Percentiles rank a stretch among this genome's conserved stretches.
Evolutionary conservation across 2,797 vertebrate species (phyloP).

Genomic region (Staurois parvus): DNA sequence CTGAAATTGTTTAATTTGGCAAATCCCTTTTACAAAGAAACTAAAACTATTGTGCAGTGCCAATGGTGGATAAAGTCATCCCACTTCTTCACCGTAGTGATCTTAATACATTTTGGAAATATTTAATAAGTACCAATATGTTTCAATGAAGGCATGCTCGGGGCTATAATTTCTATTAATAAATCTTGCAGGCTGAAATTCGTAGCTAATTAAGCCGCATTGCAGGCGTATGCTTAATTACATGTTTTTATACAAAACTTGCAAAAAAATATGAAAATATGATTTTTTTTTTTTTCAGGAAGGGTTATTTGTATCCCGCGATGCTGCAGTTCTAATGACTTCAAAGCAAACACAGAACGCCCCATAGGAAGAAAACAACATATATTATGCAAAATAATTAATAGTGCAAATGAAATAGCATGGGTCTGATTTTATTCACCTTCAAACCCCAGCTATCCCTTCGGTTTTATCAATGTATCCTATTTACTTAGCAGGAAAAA

Average conservation of each 20-base stretch:
- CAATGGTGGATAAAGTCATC: background rate
- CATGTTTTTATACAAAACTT: slow-evolving; percentile 16
- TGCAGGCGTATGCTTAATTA: slow-evolving; percentile 21
- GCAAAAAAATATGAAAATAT: background rate
- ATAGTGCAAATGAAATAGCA: background rate
- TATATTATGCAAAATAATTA: slow-evolving; percentile 30
- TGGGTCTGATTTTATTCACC: background rate
- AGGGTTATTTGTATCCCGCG: background rate
- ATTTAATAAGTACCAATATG: slow-evolving; percentile 24
- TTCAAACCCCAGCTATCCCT: too few species aligned
- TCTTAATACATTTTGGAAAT: slow-evolving; percentile 33
- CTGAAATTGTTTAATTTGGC: too few species aligned
- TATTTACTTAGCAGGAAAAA: slow-evolving; percentile 4
- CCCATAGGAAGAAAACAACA: background rate
- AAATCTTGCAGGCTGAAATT: background rate
- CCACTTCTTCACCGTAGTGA: background rate
- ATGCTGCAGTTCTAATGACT: background rate
- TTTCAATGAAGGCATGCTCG: background rate
- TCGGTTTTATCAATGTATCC: background rate
- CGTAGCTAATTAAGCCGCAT: slow-evolving; percentile 37
- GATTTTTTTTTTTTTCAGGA: background rate
- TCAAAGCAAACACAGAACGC: slow-evolving; percentile 11
- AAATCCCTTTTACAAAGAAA: too few species aligned
- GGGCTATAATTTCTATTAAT: slow-evolving; percentile 46
- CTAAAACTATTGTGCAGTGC: background rate